phyloP scores from a whole-genome alignment of 2,797 vertebrate species.

The Denticeps clupeoides region DNA sequence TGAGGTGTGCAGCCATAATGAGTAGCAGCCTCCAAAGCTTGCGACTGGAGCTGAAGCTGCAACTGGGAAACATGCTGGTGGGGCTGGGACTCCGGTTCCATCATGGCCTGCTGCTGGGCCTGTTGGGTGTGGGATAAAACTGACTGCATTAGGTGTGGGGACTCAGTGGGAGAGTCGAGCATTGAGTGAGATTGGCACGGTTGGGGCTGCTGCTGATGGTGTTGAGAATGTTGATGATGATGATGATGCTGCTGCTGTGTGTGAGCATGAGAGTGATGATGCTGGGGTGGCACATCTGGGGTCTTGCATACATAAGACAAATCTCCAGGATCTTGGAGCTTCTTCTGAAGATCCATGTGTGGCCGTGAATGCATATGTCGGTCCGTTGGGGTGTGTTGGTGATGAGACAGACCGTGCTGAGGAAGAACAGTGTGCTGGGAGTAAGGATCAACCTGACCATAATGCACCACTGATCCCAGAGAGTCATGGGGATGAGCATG shows the following conservation, averaged over 20 bases:
- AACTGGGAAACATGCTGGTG: conserved; percentile 71
- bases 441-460: conserved; percentile 62
- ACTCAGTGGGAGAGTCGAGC: conserved; percentile 47
- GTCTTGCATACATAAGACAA: conserved; percentile 67
- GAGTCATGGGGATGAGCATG: conserved; percentile 72
- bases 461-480: conserved; percentile 79
- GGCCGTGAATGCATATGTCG: conserved; percentile 56
- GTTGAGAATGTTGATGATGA: conserved; percentile 37
- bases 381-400: conserved; percentile 56
- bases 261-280: conserved; percentile 33
- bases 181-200: conserved; percentile 42
- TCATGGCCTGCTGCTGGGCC: conserved; percentile 70
- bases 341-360: conserved; percentile 78
- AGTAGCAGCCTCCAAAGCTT: conserved; percentile 68
- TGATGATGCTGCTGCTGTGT: conserved; percentile 35
- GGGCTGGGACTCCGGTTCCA: conserved; percentile 56
- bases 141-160: conserved; percentile 66
- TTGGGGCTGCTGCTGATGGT: conserved; percentile 25
- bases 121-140: conserved; percentile 77
- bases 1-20: conserved; percentile 61
- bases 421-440: conserved; percentile 57
- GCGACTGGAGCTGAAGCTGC: conserved; percentile 74
- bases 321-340: conserved; percentile 63
- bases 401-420: conserved; percentile 65
- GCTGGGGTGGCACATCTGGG: conserved; percentile 54